Percentiles rank a stretch among this genome's conserved stretches.
Conservation (phyloP, 2,797 vertebrate genomes). For the Acanthornis magna region DNA sequence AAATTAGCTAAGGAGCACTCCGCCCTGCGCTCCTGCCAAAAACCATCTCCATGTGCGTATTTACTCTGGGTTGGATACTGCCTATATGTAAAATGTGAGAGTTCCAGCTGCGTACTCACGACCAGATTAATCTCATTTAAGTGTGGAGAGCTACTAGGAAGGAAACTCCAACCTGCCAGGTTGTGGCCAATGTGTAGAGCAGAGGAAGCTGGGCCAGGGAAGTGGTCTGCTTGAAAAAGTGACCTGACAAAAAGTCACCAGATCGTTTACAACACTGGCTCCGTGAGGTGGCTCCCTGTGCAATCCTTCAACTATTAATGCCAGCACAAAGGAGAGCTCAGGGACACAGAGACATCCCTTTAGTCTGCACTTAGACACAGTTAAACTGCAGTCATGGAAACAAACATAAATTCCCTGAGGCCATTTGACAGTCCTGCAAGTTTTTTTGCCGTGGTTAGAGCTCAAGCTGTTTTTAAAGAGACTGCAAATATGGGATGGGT, state of each 20-base stretch:
- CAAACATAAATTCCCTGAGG: background rate
- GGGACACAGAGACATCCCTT: background rate
- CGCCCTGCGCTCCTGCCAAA: background rate
- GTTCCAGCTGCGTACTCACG: rapidly evolving
- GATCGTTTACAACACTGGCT: background rate
- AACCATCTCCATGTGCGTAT: background rate
- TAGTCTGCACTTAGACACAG: background rate
- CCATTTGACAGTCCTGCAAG: background rate
- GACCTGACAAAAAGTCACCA: background rate
- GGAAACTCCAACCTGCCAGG: background rate
- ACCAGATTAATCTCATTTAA: background rate
- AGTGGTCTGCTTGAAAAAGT: background rate
- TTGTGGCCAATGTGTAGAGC: background rate
- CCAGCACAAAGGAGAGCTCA: background rate
- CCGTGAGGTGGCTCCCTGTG: background rate
- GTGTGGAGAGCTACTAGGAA: background rate
- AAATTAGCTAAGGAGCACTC: background rate
- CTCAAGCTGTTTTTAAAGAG: background rate
- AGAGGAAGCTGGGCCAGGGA: background rate
- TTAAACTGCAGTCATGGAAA: background rate
- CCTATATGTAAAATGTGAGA: background rate
- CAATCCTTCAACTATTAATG: background rate
- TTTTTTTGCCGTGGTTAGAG: background rate
- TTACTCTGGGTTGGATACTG: background rate
- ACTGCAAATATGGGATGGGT: background rate